phyloP scores from a whole-genome alignment of 2,797 vertebrate species.

The Sebastes alutus region DNA sequence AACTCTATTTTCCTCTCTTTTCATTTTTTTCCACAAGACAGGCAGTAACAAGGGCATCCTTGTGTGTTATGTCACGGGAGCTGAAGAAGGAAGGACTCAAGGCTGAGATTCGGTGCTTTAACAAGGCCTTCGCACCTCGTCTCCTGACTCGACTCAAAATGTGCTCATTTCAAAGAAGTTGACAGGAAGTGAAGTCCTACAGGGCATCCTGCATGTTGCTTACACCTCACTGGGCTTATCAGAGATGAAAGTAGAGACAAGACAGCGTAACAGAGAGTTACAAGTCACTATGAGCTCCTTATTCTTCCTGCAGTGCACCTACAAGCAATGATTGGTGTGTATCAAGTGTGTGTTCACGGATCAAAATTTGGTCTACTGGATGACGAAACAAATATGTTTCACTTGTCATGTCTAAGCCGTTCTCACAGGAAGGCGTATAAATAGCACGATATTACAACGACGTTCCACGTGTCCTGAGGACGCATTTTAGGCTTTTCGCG shows the following conservation, averaged over 20 bases:
- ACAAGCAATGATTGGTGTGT: background rate
- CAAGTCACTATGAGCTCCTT: background rate
- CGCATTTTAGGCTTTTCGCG: background rate
- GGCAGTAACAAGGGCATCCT: slow-evolving; percentile 25
- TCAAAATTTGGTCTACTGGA: background rate
- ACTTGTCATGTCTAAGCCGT: background rate
- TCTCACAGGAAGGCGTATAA: background rate
- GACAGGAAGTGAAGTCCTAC: slow-evolving; percentile 51
- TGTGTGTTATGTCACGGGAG: slow-evolving; percentile 30
- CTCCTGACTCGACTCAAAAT: slow-evolving; percentile 32
- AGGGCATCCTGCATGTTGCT: slow-evolving; percentile 45
- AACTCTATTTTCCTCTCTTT: slow-evolving; percentile 32
- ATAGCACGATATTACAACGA: fast-evolving
- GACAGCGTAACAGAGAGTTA: background rate
- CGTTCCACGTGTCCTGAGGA: background rate
- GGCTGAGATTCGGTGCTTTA: slow-evolving; percentile 32
- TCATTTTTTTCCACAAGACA: slow-evolving; percentile 19
- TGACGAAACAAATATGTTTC: background rate
- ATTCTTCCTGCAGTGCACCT: slow-evolving; percentile 3
- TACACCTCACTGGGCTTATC: slow-evolving; percentile 12
- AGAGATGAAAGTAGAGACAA: background rate
- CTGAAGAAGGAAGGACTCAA: slow-evolving; percentile 33
- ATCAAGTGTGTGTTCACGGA: background rate
- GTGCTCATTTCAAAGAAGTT: slow-evolving; percentile 29
- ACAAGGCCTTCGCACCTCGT: slow-evolving; percentile 39